Evolutionary conservation across 2,113 vertebrate species (phyloP), one percentile per base, ranked within the genome.

Genomic region (Hepsetus odoe): DNA sequence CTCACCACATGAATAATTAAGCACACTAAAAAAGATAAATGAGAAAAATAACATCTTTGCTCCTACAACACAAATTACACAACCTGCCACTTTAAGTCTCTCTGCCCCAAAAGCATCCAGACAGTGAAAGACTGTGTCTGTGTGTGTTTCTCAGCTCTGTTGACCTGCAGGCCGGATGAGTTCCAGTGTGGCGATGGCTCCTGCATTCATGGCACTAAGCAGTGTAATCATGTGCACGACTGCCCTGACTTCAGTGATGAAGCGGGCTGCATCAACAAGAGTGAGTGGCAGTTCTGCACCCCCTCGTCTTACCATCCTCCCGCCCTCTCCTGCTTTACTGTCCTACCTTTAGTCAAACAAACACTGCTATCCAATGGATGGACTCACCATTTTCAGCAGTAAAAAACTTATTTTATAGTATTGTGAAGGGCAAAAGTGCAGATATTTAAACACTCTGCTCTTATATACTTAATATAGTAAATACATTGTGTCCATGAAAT

Each of bases 131-230:
- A 74, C 42, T 64, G 56, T 42, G 72, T 42, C 42, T 64, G 53
- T 44, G 0, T 80, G 14, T 53, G 26, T 74, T 72, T 18, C 18
- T 26, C 89, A 97, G 95, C 94, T 20, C 80, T 96, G 84, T 92
- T 95, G 67, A 95, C 96, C 12, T 99, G 97, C 85, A 91, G 82
- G 16, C 96, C 94, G 0, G 96, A 98, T 76, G 95, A 99, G 85
- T 98, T 99, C 90, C 97, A 94, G 87, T 99, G 98, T 49, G 95
- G 95, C 0, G 94, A 98, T 11, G 97, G 96, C 20, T 95, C 94
- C 75, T 99, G 98, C 33, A 94, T 98, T 84, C 95, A 95, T 0
- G 95, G 94, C 33, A 89, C 91, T 83, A 98, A 95, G 86, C 96
- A 96, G 90, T 99, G 98, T 70, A 93, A 99, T 84, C 94, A 91